Conservation (phyloP, 2,797 vertebrate genomes). For the Lophotriccus pileatus region DNA sequence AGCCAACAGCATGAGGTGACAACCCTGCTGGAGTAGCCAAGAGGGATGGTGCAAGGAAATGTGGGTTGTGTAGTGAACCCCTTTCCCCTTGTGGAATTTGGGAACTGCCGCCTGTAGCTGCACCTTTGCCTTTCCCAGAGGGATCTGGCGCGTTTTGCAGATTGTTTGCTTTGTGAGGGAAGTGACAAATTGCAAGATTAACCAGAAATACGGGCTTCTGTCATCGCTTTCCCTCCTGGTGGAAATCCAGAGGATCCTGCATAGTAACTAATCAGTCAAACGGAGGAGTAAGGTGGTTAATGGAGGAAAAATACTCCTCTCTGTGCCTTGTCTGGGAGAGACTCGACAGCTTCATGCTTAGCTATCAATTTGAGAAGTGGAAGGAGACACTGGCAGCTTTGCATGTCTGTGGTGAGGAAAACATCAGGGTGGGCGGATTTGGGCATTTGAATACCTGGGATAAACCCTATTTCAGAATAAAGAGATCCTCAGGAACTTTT, state of each 20-base stretch:
- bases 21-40: not conserved
- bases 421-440: not conserved
- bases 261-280: not conserved
- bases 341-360: not conserved
- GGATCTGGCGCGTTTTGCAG: not conserved
- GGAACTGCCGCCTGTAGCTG: not conserved
- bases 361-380: not conserved
- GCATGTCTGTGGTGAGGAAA: not conserved
- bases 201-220: not conserved
- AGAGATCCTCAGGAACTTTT: not conserved
- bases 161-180: not conserved
- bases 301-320: slow-evolving; percentile 10
- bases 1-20: not conserved
- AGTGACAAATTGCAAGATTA: not conserved
- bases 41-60: not conserved
- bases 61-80: rapidly evolving
- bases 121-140: not conserved
- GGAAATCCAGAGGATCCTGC: not conserved
- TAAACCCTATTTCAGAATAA: not conserved
- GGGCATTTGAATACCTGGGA: not conserved
- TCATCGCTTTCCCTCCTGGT: not conserved
- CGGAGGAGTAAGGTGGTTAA: not conserved
- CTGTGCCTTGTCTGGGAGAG: not conserved
- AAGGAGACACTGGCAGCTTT: not conserved
- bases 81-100: not conserved